Evolutionary conservation across 2,113 vertebrate species (phyloP), one percentile per base, ranked within the genome.

Genomic region (Odontophorus gujanensis): DNA sequence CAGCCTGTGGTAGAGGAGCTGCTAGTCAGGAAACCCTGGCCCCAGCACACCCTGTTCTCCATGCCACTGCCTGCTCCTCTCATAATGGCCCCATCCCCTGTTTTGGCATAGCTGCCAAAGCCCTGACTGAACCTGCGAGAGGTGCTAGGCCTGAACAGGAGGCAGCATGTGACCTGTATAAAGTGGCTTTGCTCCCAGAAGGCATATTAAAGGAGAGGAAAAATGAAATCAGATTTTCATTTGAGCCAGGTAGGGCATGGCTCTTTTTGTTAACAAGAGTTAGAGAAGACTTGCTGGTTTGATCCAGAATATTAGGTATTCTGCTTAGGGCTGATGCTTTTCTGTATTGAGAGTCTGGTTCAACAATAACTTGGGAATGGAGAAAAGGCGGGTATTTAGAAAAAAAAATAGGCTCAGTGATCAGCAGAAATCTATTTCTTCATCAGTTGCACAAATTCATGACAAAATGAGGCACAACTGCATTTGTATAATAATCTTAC

Each of bases 401-500:
- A 63, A 63, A 67, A 7, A 20, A 45, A 57, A 57, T 68, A 75
- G 51, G 34, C 43, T 57, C 9, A 47, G 24, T 62, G 22, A 90
- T 48, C 80, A 55, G 40, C 16, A 82, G 34, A 67, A 81, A 7
- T 13, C 13, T 63, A 42, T 59, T 75, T 87, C 61, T 95, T 83
- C 78, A 75, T 89, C 69, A 38, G 16, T 26, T 81, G 36, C 45
- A 34, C 12, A 38, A 16, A 5, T 50, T 19, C 5, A 28, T 93
- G 92, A 93, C 77, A 91, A 85, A 84, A 95, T 38, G 43, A 96
- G 91, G 84, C 90, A 95, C 24, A 87, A 71, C n/a, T 58, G 51
- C n/a, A 36, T 91, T 85, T 89, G 69, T n/a, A 22, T n/a, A 50
- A 12, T 69, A 14, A 86, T 94, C 93, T 92, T 3, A 86, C 94